Evolutionary conservation across 2,113 vertebrate genomes (phyloP).

Genomic region (Bungarus multicinctus): DNA sequence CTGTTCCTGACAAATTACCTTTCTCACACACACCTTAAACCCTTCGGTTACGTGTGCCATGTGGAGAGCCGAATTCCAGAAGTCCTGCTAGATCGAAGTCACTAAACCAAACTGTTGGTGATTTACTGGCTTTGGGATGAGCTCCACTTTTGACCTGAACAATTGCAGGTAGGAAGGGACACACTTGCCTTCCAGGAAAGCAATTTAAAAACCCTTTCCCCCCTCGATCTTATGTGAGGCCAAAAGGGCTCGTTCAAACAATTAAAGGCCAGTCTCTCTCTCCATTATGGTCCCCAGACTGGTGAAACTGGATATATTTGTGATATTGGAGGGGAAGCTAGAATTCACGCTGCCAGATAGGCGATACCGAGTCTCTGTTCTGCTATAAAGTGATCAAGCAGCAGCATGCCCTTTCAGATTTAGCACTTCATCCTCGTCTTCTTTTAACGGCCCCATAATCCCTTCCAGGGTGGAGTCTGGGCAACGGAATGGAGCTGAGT

Average conservation of each 20-base stretch:
- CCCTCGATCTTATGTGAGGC: too few species aligned
- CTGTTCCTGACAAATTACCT: background rate
- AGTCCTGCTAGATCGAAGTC: background rate
- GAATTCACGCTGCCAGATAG: too few species aligned
- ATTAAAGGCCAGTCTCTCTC: background rate
- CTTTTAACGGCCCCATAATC: too few species aligned
- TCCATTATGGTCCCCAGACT: background rate
- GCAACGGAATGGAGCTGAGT: too few species aligned
- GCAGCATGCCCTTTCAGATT: background rate
- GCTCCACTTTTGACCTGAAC: background rate
- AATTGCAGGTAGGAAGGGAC: background rate
- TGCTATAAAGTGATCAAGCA: background rate
- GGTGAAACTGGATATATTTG: background rate
- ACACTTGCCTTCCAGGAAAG: background rate
- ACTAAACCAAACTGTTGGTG: background rate
- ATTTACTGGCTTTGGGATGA: background rate
- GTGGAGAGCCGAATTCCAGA: background rate
- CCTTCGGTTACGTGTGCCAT: background rate
- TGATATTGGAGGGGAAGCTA: background rate
- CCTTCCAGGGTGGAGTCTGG: too few species aligned
- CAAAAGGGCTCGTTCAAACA: background rate
- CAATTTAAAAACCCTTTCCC: background rate
- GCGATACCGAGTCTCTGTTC: background rate
- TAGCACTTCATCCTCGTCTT: background rate
- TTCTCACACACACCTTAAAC: background rate